Evolutionary conservation across 2,797 vertebrate genomes (phyloP), one percentile per base, ranked within the genome.

Genomic region (Cygnus olor): DNA sequence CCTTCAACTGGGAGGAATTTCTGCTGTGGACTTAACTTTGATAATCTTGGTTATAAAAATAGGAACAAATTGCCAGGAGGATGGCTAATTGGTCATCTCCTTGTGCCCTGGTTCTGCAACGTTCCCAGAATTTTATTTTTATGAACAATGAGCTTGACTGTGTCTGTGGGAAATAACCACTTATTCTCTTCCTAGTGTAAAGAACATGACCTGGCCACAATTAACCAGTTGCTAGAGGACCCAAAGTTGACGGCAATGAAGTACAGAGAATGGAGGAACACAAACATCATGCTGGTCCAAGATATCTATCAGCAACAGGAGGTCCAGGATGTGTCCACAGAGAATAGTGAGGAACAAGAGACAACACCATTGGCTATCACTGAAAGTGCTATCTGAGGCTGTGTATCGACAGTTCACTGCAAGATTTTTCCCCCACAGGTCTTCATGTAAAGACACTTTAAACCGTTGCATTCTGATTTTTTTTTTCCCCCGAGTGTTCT

Each of bases 181-280:
- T 80, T 88, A 4, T 91, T 94, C 47, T 93, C 16, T 91, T 94
- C 47, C 71, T 90, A 99, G 99, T 99, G 99, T 64, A 99, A 99
- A 97, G 98, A 99, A 86, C 98, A 99, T 2, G 99, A 99, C 96
- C 91, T 99, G 69, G 98, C 98, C 69, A 98, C 98, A 42, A 98
- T 99, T 79, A 99, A 99, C 86, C 99, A 99, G 93, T 80, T 99
- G 92, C 96, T 99, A 95, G 97, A 97, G 7, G 98, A 99, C 79
- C 97, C 97, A 0, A 94, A 97, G 85, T 97, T 99, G 85, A 99
- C 98, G 10, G 98, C 99, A 6, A 80, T 94, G 91, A 99, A 98
- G 88, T 99, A 99, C 96, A 98, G 98, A 96, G 97, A 98, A 70
- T 99, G 99, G 99, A 99, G 99, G 93, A 98, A 98, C 82, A 98